phyloP scores from a whole-genome alignment of 2,113 vertebrate species.

The Oreochromis niloticus region DNA sequence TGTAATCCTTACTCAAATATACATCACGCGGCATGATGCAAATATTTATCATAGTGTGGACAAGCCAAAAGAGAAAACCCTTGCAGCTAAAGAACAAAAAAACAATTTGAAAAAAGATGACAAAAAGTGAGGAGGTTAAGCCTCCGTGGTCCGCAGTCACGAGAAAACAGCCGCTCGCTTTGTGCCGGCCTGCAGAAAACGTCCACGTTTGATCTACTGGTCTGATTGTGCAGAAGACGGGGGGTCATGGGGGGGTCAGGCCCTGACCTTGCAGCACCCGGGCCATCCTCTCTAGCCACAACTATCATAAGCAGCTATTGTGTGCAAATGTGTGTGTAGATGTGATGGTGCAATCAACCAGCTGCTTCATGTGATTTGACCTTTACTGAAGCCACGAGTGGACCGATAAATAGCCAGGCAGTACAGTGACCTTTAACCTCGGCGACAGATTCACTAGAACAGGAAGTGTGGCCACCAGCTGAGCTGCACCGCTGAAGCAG shows the following conservation, averaged over 20 bases:
- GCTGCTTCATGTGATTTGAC: conserved; percentile 56
- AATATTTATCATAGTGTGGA: background rate
- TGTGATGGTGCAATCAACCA: conserved; percentile 23
- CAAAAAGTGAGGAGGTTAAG: background rate
- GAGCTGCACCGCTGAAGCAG: background rate
- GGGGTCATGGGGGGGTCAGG: conserved; percentile 29
- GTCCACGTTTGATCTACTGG: conserved; percentile 24
- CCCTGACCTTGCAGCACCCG: conserved; percentile 16
- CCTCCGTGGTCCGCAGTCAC: background rate
- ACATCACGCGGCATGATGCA: background rate
- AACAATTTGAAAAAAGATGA: background rate
- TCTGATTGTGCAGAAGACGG: conserved; percentile 16
- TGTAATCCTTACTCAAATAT: conserved; percentile 37
- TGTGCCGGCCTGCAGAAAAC: background rate
- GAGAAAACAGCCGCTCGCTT: background rate
- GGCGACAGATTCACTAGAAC: conserved; percentile 24
- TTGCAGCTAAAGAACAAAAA: background rate
- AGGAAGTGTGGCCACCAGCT: conserved; percentile 33
- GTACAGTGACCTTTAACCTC: conserved; percentile 43
- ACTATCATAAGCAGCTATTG: background rate
- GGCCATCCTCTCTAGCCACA: conserved; percentile 6
- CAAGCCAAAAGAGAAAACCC: background rate
- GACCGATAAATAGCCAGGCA: conserved; percentile 54
- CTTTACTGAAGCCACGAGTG: conserved; percentile 35
- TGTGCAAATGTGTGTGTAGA: conserved; percentile 15